Conservation (phyloP, 2,888 invertebrate species). For the Dione vanillae region DNA sequence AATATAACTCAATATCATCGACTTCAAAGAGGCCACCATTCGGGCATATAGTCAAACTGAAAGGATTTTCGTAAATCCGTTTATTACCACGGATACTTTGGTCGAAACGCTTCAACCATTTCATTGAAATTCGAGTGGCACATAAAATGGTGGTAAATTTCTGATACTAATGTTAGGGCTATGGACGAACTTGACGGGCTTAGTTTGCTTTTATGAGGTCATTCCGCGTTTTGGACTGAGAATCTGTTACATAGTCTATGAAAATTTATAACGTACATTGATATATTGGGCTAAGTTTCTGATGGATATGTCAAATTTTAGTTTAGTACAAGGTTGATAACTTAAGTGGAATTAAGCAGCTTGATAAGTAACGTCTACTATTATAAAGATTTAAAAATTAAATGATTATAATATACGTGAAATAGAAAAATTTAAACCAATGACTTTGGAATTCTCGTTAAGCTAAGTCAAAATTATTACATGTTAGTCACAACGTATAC, state of each 20-base stretch:
- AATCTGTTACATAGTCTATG: constrained; percentile 40
- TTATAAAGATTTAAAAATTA: too few relatives aligned
- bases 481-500: too few relatives aligned
- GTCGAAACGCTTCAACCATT: constrained; percentile 51
- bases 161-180: constrained; percentile 63
- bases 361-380: too few relatives aligned
- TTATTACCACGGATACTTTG: constrained; percentile 53
- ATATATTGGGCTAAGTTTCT: constrained; percentile 9
- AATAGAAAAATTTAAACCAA: too few relatives aligned
- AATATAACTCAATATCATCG: constrained; percentile 49
- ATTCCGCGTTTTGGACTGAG: constrained; percentile 52
- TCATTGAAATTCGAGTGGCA: constrained; percentile 73
- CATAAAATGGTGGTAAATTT: constrained; percentile 71
- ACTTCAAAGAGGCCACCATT: constrained; percentile 54
- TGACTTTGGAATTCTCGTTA: too few relatives aligned
- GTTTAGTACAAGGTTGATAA: too few relatives aligned
- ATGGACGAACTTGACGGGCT: constrained; percentile 58
- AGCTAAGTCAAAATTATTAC: too few relatives aligned
- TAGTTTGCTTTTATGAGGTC: constrained; percentile 62
- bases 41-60: constrained; percentile 55
- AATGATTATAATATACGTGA: too few relatives aligned
- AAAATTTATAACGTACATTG: constrained; percentile 40
- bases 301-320: too few relatives aligned
- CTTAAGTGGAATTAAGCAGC: too few relatives aligned
- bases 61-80: constrained; percentile 62